Percentiles rank a stretch among this genome's conserved stretches.
These are phyloP conservation scores for Eurytoma californica DNA, from an alignment of 2,888 invertebrate species.

Conservation along the genomic window DNA sequence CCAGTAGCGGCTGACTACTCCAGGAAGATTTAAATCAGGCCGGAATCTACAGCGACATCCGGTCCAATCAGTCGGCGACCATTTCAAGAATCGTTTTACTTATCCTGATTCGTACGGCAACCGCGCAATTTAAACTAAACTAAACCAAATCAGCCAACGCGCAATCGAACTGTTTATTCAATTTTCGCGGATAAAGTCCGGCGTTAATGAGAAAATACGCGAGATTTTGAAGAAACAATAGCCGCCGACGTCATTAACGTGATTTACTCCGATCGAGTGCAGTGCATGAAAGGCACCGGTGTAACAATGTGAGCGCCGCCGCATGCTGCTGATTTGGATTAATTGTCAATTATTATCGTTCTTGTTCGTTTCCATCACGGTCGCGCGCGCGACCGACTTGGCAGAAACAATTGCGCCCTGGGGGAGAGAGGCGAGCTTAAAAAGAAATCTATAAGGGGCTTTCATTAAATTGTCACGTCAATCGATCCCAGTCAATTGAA, in stretches of 20 bases:
- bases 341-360: no score
- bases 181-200: no score
- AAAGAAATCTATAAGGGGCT: no score
- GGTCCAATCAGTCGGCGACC: slow-evolving; percentile 27
- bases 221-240: background rate
- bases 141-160: no score
- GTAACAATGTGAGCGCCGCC: slow-evolving; percentile 5
- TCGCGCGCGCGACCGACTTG: no score
- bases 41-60: slow-evolving; percentile 40
- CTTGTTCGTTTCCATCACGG: no score
- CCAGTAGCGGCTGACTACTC: slow-evolving; percentile 33
- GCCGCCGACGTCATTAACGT: background rate
- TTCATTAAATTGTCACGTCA: background rate
- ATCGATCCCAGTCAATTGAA: background rate
- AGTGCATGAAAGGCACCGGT: background rate
- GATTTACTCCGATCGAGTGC: slow-evolving; percentile 1
- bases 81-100: slow-evolving; percentile 18
- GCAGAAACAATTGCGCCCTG: no score
- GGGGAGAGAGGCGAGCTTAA: no score
- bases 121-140: no score
- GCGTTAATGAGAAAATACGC: background rate
- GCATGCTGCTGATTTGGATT: slow-evolving; percentile 11
- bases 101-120: no score
- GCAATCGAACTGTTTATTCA: no score
- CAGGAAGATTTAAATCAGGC: slow-evolving; percentile 55